phyloP scores from a whole-genome alignment of 2,888 invertebrate species.

The Sinopyrophorus schimmeli region DNA sequence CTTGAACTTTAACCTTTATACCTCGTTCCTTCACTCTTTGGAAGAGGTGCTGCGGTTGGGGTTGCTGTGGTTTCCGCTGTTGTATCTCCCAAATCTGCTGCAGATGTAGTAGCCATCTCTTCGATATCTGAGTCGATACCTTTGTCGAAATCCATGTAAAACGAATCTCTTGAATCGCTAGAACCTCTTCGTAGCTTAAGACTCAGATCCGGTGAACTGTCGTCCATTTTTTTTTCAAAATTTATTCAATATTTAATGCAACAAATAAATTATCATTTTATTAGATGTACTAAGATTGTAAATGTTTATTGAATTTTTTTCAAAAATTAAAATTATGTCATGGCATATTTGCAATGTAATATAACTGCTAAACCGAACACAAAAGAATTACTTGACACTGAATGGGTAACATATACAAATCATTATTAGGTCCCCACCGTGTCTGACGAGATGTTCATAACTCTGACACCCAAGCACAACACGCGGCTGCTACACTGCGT shows the following conservation, averaged over 20 bases:
- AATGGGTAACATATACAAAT: slow-evolving; percentile 22
- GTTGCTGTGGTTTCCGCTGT: slow-evolving; percentile 52
- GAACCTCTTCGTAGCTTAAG: slow-evolving; percentile 82
- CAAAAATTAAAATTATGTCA: neutral
- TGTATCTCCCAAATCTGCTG: slow-evolving; percentile 55
- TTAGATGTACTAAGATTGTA: no score
- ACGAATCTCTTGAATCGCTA: slow-evolving; percentile 84
- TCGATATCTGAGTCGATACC: slow-evolving; percentile 90
- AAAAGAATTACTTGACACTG: slow-evolving; percentile 19
- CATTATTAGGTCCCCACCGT: slow-evolving; percentile 23
- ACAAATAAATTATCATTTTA: neutral
- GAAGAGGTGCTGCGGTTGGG: slow-evolving; percentile 54
- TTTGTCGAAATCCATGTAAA: slow-evolving; percentile 89
- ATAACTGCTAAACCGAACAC: slow-evolving; percentile 13
- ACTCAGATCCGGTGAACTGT: slow-evolving; percentile 86
- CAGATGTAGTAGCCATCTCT: slow-evolving; percentile 74
- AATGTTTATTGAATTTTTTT: slow-evolving; percentile 4
- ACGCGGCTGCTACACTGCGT: slow-evolving; percentile 22
- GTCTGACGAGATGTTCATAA: slow-evolving; percentile 16
- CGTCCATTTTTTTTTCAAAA: slow-evolving; percentile 57
- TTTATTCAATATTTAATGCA: neutral
- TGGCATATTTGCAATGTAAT: neutral
- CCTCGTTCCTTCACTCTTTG: slow-evolving; percentile 48
- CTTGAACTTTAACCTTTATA: slow-evolving; percentile 19
- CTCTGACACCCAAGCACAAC: slow-evolving; percentile 22